Evolutionary conservation across 1,140 invertebrate species (phyloP).

Genomic region (Drosophila leontia): DNA sequence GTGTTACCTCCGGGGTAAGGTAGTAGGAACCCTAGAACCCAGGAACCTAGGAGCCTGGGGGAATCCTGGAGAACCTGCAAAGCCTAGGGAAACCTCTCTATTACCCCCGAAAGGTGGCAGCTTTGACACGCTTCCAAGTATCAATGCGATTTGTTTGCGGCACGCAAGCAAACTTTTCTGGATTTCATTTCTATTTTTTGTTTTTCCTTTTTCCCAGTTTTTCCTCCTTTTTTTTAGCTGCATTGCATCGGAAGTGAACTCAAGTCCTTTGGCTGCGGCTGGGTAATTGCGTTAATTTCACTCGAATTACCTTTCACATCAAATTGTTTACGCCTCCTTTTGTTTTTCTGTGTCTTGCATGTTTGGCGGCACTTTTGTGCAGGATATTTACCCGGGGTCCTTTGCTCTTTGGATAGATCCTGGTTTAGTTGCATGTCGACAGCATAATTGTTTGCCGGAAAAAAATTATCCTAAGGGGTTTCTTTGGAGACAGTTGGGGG

Average conservation of each 20-base stretch:
- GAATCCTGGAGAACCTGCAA: background rate
- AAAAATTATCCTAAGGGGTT: slow-evolving; percentile 52
- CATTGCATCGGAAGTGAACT: slow-evolving; percentile 47
- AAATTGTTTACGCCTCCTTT: slow-evolving; percentile 59
- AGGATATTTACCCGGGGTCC: slow-evolving; percentile 6
- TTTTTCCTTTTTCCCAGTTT: background rate
- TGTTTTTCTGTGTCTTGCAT: slow-evolving; percentile 53
- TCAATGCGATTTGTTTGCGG: slow-evolving; percentile 68
- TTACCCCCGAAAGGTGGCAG: slow-evolving; percentile 47
- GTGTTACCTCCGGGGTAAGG: background rate
- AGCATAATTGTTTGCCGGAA: slow-evolving; percentile 69
- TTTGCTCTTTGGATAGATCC: slow-evolving; percentile 7
- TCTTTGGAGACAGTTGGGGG: background rate
- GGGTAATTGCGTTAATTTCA: slow-evolving; percentile 78
- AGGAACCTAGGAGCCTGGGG: background rate
- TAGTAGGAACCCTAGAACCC: background rate
- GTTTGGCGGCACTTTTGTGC: slow-evolving; percentile 69
- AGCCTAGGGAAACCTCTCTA: slow-evolving; percentile 11
- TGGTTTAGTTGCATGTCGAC: slow-evolving; percentile 67
- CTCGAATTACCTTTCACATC: slow-evolving; percentile 66
- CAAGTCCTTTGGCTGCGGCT: slow-evolving; percentile 62
- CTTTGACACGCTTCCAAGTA: slow-evolving; percentile 75
- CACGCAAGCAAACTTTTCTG: slow-evolving; percentile 56
- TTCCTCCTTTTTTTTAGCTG: slow-evolving; percentile 17
- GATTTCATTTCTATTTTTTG: background rate